Percentiles rank a stretch among this genome's conserved stretches.
These are phyloP conservation scores for Cheiracanthium punctorium DNA, from an alignment of 2,888 invertebrate genomes.

Conservation along the genomic window DNA sequence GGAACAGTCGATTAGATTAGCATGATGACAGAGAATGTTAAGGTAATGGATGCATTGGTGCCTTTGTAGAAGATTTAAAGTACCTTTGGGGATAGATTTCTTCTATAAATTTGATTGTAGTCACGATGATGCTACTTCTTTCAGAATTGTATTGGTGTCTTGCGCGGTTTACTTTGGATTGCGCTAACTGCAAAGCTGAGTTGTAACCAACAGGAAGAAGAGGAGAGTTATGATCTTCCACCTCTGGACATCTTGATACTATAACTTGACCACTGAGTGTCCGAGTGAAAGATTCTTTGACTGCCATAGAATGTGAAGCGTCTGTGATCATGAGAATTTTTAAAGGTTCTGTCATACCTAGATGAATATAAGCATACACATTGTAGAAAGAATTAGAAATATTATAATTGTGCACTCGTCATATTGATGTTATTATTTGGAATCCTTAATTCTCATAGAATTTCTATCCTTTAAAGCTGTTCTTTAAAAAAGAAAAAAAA, in stretches of 20 bases:
- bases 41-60: no score
- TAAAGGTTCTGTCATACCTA: slow-evolving; percentile 17
- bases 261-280: slow-evolving; percentile 1
- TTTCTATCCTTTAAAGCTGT: no score
- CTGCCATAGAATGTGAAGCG: neutral
- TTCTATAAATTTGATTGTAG: neutral
- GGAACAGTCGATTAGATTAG: no score
- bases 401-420: no score
- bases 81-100: slow-evolving; percentile 33
- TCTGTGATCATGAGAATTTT: slow-evolving; percentile 17
- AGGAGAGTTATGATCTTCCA: neutral
- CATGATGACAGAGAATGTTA: no score
- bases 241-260: neutral
- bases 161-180: slow-evolving; percentile 15
- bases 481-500: no score
- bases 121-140: neutral
- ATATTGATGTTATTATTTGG: no score
- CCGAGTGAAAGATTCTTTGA: slow-evolving; percentile 20
- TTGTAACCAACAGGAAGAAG: slow-evolving; percentile 19
- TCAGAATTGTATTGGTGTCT: neutral
- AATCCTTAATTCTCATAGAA: no score
- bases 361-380: no score
- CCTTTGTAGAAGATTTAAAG: no score
- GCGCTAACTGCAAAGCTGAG: slow-evolving; percentile 15
- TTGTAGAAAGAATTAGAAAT: no score